Percentiles rank a stretch among this genome's conserved stretches.
These are phyloP conservation scores for Scylla paramamosain DNA, from an alignment of 1,140 invertebrate genomes.

Conservation along the genomic window DNA sequence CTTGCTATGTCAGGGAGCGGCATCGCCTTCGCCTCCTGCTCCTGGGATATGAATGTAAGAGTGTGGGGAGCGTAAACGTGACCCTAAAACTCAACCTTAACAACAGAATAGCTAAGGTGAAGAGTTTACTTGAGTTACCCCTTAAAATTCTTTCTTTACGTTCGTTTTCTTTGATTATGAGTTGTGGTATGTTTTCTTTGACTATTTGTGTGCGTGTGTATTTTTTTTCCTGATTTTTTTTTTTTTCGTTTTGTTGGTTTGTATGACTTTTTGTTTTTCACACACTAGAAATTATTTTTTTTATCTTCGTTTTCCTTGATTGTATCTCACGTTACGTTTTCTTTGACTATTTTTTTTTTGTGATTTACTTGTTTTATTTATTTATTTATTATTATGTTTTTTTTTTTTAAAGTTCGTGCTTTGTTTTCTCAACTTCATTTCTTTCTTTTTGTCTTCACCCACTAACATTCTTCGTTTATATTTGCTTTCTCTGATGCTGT, in stretches of 20 bases:
- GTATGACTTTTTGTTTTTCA: neutral
- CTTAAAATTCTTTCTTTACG: too few species aligned
- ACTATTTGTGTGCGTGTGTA: too few species aligned
- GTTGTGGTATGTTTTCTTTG: too few species aligned
- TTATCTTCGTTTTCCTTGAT: neutral
- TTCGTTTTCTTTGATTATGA: too few species aligned
- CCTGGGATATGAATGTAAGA: constrained; percentile 92
- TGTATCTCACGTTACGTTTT: neutral
- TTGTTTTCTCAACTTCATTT: neutral
- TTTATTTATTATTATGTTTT: neutral
- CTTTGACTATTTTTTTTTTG: neutral
- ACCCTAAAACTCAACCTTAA: too few species aligned
- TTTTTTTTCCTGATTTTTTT: too few species aligned
- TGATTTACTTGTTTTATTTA: neutral
- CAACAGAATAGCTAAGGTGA: too few species aligned
- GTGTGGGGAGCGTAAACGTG: constrained; percentile 85
- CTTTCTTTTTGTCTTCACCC: too few species aligned
- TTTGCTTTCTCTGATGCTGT: too few species aligned
- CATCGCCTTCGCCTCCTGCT: constrained; percentile 90
- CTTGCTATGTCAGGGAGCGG: constrained; percentile 90
- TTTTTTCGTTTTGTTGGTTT: too few species aligned
- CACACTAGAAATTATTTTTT: neutral
- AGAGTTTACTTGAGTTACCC: too few species aligned
- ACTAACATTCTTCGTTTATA: too few species aligned
- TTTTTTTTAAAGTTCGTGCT: neutral